Evolutionary conservation across 2,113 vertebrate genomes (phyloP), one percentile per base, ranked within the genome.

Genomic region (Chaetodon auriga): DNA sequence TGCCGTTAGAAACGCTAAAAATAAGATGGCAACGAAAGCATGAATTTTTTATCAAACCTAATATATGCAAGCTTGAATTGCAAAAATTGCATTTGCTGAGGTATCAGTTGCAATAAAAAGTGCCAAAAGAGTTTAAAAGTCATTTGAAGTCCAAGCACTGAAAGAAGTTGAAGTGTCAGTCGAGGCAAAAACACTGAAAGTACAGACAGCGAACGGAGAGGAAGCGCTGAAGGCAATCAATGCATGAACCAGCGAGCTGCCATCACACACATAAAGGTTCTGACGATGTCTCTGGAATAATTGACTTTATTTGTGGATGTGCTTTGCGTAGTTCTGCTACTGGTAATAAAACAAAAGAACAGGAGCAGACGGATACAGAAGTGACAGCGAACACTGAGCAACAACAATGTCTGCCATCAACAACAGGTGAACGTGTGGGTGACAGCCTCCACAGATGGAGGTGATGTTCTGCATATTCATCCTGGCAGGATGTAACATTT

Each of bases 391-490:
- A 45, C n/a, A n/a, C 8, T 36, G 25, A 16, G 16, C 2, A 12
- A 53, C 19, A 55, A 25, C 58, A 23, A 4, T 5, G 18, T 9
- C 46, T 75, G 54, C 55, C 64, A 6, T 68, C 35, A 12, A 4
- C 64, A 62, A 5, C 58, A 35, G 68, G 13, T 58, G 30, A 13
- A 30, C 18, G 51, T 51, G 61, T 58, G 41, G 48, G 49, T 64
- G 43, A 35, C 58, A 38, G 57, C 9, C 7, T 4, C 21, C 41
- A 41, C 49, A 61, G 10, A 45, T 45, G 1, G 69, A 73, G 54
- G 23, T 18, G 51, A 71, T 21, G 76, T 18, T 41, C 16, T 53
- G 38, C 66, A 49, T 61, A 48, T 72, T 64, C 15, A 45, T 60
- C 60, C 4, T 6, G n/a, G 46, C 49, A 38, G 30, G 53, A 57